A percentile compares a stretch with the other conserved stretches of the same genome.
These are phyloP conservation scores for Watsonalla cultraria DNA, from an alignment of 2,888 invertebrate genomes.

Conservation along the genomic window DNA sequence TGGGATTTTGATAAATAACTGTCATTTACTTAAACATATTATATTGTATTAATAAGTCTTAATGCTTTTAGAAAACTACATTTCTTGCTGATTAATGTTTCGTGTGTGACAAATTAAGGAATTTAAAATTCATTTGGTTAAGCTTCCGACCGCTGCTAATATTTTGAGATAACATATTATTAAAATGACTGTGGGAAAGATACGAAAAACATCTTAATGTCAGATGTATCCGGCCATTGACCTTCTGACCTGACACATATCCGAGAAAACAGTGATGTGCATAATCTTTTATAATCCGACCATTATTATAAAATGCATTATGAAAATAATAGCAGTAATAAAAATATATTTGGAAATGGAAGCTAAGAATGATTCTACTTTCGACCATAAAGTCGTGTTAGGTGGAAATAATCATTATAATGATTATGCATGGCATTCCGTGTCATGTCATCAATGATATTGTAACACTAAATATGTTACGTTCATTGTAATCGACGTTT, in stretches of 20 bases:
- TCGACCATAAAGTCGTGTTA: no score
- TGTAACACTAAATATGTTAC: no score
- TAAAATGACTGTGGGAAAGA: neutral
- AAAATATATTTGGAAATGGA: no score
- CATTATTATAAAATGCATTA: no score
- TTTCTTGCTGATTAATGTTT: neutral
- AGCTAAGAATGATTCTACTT: no score
- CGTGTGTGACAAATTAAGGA: neutral
- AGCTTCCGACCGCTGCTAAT: neutral
- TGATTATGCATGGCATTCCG: no score
- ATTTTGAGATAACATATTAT: slow-evolving; percentile 5
- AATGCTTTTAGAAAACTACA: neutral
- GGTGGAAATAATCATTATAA: no score
- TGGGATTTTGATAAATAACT: slow-evolving; percentile 6
- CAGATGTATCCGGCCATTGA: neutral
- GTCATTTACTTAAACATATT: neutral
- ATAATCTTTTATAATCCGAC: no score
- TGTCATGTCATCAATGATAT: no score
- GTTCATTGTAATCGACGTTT: no score
- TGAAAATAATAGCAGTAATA: no score
- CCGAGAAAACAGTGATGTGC: neutral
- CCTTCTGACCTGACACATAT: slow-evolving; percentile 19
- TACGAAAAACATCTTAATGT: neutral
- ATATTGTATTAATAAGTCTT: neutral
- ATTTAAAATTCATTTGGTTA: neutral